Base-by-base conservation (phyloP, 2,888 invertebrate species). In the Drosophila paranaensis region DNA sequence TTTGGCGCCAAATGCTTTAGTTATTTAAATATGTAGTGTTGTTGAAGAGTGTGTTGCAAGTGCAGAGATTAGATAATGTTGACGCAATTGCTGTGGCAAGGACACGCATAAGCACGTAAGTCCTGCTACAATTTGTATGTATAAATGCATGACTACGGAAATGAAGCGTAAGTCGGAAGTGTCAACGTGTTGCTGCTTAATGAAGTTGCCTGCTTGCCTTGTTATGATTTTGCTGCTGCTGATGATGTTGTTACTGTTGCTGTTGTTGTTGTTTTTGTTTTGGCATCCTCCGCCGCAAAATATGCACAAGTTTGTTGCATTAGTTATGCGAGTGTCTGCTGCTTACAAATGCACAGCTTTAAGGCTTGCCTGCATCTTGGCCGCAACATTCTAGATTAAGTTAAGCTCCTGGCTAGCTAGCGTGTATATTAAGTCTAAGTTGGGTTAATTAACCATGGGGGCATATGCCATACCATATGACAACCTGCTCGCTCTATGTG, bases 241-340 rank as follows among this genome's bases (percentile, higher is more conserved):
- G 14, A 6, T 56, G 14, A 11, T 35, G 13, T 8, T 33, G 42
- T 0, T 6, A 6, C 30, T 30, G 5, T 0, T 16, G 20, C 40
- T 58, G 51, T 51, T 53, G n/a, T 40, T 46, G 20, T 42, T 57
- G 54, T n/a, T n/a, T n/a, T 56, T 64, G 60, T 8, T 63, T 78
- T 60, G 60, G 64, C 64, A 55, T 60, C 10, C 60, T 67, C 10
- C 16, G 71, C 71, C 71, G 58, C 71, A 72, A 75, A 82, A 72
- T 77, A 76, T 81, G 66, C 66, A 60, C 77, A 77, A 82, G 74
- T 71, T 80, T 77, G 76, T 83, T 87, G 80, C 79, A 74, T 81
- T 77, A 81, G 70, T 81, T 74, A 83, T 75, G 71, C 43, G 42
- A 40, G 57, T 27, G 9, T 40, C 30, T 20, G 16, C 30, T 39